Evolutionary conservation across 2,113 vertebrate genomes (phyloP), one percentile per base, ranked within the genome.

Genomic region (Trochalopteron elliotii): DNA sequence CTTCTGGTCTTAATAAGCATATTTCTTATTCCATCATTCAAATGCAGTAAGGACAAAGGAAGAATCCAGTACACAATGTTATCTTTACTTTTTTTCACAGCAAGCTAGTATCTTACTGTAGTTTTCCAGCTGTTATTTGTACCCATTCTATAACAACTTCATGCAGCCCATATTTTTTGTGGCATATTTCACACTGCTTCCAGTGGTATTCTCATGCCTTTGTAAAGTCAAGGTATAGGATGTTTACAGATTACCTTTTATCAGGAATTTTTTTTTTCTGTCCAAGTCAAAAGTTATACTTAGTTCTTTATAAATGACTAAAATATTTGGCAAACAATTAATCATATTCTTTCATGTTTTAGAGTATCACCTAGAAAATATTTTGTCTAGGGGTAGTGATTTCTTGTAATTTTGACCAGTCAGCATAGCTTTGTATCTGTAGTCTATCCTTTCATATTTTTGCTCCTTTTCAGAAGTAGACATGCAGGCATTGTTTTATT

Each of bases 351-450:
- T 79, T 69, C 25, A 56, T 57, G 13, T 40, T 84, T 84, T 64
- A 59, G n/a, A 70, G 12, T 37, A 25, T 39, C 18, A 84, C 10
- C 17, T 78, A 75, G 57, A 87, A 96, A 83, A 72, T 83, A 68
- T 25, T 79, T 81, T 23, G 1, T 77, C n/a, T 47, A 24, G 64
- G 28, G 61, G 27, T 7, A 4, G 0, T 4, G 10, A 2, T 23
- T 40, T 80, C 91, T 76, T 21, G 19, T 61, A n/a, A 52, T 79
- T 82, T 89, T 63, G 17, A 71, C 7, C 19, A 52, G 12, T 75
- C 52, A 70, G 1, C 8, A 69, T 80, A 83, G 35, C 30, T 89
- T 84, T 82, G 28, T 70, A 87, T 79, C 52, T 57, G 28, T 68
- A 71, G 35, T 31, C 84, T 76, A 23, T n/a, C 30, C 7, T 91